Evolutionary conservation across 2,113 vertebrate genomes (phyloP).

Genomic region (Seriola rivoliana): DNA sequence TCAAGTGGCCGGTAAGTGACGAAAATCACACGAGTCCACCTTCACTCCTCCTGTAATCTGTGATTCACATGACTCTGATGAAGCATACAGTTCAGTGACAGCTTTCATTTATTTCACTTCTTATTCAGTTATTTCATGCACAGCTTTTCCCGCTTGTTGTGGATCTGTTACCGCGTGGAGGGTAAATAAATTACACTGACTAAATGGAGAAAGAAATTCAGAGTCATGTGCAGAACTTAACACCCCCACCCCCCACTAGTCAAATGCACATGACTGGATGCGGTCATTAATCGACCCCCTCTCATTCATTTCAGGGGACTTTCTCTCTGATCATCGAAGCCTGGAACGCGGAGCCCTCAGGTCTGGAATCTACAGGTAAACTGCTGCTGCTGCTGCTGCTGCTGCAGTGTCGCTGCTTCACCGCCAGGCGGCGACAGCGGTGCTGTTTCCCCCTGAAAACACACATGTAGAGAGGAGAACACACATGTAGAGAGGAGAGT

Average conservation of each 20-base stretch:
- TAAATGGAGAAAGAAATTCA: too few relatives aligned
- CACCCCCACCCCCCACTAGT: too few relatives aligned
- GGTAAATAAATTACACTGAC: too few relatives aligned
- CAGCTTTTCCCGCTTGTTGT: not conserved
- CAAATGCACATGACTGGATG: too few relatives aligned
- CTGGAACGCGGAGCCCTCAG: constrained; percentile 86
- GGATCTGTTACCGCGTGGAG: not conserved
- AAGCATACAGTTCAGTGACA: not conserved
- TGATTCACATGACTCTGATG: not conserved
- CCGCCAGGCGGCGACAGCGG: constrained; percentile 57
- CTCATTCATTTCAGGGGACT: constrained; percentile 78
- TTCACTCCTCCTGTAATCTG: too few relatives aligned
- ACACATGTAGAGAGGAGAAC: not conserved
- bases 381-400: not conserved
- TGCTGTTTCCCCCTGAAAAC: not conserved
- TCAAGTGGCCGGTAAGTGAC: constrained; percentile 91
- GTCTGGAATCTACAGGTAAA: constrained; percentile 86
- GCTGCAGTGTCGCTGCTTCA: not conserved
- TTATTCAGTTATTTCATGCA: too few relatives aligned
- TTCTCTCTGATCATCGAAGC: constrained; percentile 91
- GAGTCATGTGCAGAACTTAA: too few relatives aligned
- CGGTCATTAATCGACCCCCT: not conserved
- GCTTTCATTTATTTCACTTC: too few relatives aligned
- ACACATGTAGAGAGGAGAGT: not conserved
- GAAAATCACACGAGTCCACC: not conserved